Base-by-base conservation (phyloP, 2,113 vertebrate species). In the Aegypius monachus region DNA sequence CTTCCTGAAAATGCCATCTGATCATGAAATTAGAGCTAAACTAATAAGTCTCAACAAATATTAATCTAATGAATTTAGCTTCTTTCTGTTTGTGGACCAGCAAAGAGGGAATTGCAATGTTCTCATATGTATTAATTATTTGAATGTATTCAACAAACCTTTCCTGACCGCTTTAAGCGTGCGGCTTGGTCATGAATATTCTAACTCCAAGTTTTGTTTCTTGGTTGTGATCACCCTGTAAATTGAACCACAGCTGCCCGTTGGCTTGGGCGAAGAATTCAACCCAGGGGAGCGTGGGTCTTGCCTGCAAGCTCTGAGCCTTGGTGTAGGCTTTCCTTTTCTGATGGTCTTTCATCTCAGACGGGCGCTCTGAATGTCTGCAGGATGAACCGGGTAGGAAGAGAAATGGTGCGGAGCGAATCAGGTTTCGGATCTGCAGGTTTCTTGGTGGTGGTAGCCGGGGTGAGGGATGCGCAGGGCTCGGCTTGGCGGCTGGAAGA, bases 41-140 rank as follows among this genome's bases (percentile, higher is more conserved):
- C 93, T 94, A 95, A 95, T 95, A 96, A 93, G 71, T 95, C 94
- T 96, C 94, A 62, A 96, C 94, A 95, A 97, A 96, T 96, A 97
- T 93, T 96, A 94, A 95, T 52, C 95, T 93, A 97, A 96, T 97
- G 91, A 97, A 95, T 97, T 95, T 93, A 73, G 38, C 81, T 95
- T 29, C 81, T 90, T 36, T 95, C 67, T 96, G 91, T 95, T 96
- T 97, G 94, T 95, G 94, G 93, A 58, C 53, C 80, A 77, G 94
- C 93, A 87, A 40, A 47, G 91, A 94, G 89, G 74, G 94, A 97
- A 93, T 81, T 58, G 87, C 89, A 88, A n/a, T 83, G 78, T 93
- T 89, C 95, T 96, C 53, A 2, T 25, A 52, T 10, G 74, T 91
- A 40, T 93, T 96, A 94, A 97, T 95, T 80, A 47, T 87, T 42